A percentile compares a stretch with the other conserved stretches of the same genome.
phyloP scores from a whole-genome alignment of 2,888 invertebrate species.

The Drosophila nigricruria region DNA sequence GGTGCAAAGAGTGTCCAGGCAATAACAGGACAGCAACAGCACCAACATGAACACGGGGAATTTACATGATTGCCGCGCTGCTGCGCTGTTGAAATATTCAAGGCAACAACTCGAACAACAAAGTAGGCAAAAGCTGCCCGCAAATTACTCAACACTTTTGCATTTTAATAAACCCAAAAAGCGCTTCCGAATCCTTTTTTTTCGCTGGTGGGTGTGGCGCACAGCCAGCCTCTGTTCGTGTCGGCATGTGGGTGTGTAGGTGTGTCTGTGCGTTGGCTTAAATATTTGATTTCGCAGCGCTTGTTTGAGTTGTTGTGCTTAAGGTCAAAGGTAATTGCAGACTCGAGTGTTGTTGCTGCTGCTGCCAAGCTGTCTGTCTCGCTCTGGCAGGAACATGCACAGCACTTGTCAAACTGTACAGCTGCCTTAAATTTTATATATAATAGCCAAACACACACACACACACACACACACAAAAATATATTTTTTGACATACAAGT shows the following conservation, averaged over 20 bases:
- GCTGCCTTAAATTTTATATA: conserved; percentile 37
- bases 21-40: conserved; percentile 19
- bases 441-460: conserved; percentile 29
- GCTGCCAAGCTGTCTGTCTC: neutral
- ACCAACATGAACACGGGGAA: conserved; percentile 30
- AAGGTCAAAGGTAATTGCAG: conserved; percentile 63
- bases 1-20: conserved; percentile 28
- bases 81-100: conserved; percentile 48
- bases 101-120: conserved; percentile 10
- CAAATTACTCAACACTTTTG: conserved; percentile 65
- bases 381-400: neutral
- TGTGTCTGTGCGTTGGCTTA: conserved; percentile 29
- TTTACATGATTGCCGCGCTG: conserved; percentile 54
- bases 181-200: conserved; percentile 29
- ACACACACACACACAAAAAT: conserved; percentile 12
- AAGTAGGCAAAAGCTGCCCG: conserved; percentile 27
- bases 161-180: conserved; percentile 53
- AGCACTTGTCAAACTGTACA: conserved; percentile 32
- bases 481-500: conserved; percentile 60
- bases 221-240: neutral
- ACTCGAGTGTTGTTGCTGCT: conserved; percentile 14
- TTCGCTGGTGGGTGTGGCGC: conserved; percentile 31
- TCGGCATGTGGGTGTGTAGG: conserved; percentile 1
- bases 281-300: conserved; percentile 56
- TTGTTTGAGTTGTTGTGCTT: conserved; percentile 29